phyloP scores from a whole-genome alignment of 2,888 invertebrate species.

The Hedychridium roseum region DNA sequence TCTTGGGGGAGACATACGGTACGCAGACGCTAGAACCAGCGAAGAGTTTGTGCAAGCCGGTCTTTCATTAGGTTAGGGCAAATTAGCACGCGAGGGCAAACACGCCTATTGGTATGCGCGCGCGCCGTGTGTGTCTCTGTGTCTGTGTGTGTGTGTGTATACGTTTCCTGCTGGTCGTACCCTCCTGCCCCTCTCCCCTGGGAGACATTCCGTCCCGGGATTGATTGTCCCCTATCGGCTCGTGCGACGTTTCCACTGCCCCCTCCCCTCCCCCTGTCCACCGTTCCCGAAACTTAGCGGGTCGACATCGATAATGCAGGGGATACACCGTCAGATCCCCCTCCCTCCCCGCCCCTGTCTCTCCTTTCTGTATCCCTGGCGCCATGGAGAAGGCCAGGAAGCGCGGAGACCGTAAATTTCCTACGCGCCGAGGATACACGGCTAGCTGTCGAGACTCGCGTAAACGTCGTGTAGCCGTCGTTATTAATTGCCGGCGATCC shows the following conservation, averaged over 20 bases:
- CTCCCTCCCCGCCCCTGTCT: too few relatives aligned
- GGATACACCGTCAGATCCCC: constrained; percentile 16
- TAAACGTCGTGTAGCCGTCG: constrained; percentile 27
- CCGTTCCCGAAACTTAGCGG: constrained; percentile 45
- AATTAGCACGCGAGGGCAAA: constrained; percentile 57
- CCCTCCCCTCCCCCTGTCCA: too few relatives aligned
- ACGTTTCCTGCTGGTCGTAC: constrained; percentile 11
- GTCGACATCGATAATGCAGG: constrained; percentile 35
- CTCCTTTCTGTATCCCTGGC: too few relatives aligned
- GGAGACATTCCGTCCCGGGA: constrained; percentile 52
- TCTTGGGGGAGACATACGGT: neutral
- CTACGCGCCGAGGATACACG: constrained; percentile 24
- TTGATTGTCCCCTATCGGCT: constrained; percentile 61
- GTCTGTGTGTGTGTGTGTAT: neutral
- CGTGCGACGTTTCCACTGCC: constrained; percentile 47
- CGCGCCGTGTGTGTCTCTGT: constrained; percentile 4
- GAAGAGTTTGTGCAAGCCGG: constrained; percentile 26
- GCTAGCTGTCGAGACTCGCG: too few relatives aligned
- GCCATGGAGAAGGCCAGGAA: constrained; percentile 30
- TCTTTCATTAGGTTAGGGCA: constrained; percentile 56
- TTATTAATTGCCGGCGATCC: constrained; percentile 28
- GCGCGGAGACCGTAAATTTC: constrained; percentile 40
- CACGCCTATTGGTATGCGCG: constrained; percentile 31
- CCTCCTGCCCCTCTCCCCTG: constrained; percentile 30
- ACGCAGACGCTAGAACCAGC: neutral